Evolutionary conservation across 2,888 invertebrate genomes (phyloP), one percentile per base, ranked within the genome.

Genomic region (Emmelina monodactyla): DNA sequence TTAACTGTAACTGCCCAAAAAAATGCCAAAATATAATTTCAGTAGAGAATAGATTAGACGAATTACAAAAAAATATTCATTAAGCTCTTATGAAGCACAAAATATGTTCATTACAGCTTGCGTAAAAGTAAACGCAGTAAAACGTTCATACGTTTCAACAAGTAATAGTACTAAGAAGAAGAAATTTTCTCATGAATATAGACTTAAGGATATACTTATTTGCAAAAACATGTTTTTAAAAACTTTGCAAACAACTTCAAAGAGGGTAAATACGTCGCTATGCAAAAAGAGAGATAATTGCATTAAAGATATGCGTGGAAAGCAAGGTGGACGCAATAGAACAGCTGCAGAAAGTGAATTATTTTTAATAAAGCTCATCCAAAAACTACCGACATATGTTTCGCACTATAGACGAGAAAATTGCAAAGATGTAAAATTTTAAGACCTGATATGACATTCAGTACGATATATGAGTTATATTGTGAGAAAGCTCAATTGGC

Each of bases 361-460:
- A 19, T 19, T 19, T 19, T 19, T 19, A 19, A 19, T 19, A 19
- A 5, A 19, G 19, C 19, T 19, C 9, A 19, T 19, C 19, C 38
- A 34, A 34, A 42, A 30, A 28, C 29, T 42, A 11, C 42, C 42
- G 10, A 40, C 30, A 19, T 42, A 42, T 28, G 32, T 32, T 32
- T 43, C 40, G 15, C 40, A 43, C 32, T 43, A 40, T 33, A 16
- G 43, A 2, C 31, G 40, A 40, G 37, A 5, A 19, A 19, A 19
- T 19, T 19, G 19, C 19, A 19, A 19, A 5, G 9, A 19, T 19
- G 19, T 19, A n/a, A 28, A 28, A n/a, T 28, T 28, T 28, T 28
- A 13, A 19, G 19, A 19, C 19, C 19, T 19, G 19, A 19, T 19
- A 19, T 19, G 19, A 19, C 19, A 6, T 19, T 19, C 9, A 19